Evolutionary conservation across 2,888 invertebrate genomes (phyloP).

Genomic region (Lasioglossum marginatum): DNA sequence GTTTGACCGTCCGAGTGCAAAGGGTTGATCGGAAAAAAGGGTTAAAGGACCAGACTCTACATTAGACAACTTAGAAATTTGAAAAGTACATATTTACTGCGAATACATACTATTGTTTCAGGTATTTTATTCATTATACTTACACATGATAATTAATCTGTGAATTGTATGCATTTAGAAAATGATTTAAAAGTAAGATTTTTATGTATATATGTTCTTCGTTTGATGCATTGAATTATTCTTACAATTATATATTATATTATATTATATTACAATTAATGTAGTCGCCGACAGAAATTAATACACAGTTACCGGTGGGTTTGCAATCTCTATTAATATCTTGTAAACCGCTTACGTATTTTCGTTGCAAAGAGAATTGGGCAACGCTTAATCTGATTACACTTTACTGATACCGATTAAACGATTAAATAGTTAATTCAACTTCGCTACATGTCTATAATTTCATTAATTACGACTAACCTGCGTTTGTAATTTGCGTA

Average conservation of each 20-base stretch:
- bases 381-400: background rate
- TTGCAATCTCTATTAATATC: background rate
- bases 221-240: background rate
- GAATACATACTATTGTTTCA: no score
- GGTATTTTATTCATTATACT: no score
- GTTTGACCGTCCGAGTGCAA: background rate
- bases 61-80: no score
- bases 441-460: background rate
- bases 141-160: background rate
- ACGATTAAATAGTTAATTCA: background rate
- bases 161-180: background rate
- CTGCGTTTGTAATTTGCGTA: background rate
- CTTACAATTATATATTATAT: no score
- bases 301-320: background rate
- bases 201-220: background rate
- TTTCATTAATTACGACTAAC: background rate
- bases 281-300: background rate
- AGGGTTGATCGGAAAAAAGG: background rate
- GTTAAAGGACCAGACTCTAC: background rate
- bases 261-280: background rate
- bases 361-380: background rate
- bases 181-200: background rate
- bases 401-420: background rate
- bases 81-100: no score
- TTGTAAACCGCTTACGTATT: slow-evolving; percentile 1